These are phyloP conservation scores for Ivindomyrus marchei DNA, from an alignment of 2,113 vertebrate genomes.

Conservation along the genomic window DNA sequence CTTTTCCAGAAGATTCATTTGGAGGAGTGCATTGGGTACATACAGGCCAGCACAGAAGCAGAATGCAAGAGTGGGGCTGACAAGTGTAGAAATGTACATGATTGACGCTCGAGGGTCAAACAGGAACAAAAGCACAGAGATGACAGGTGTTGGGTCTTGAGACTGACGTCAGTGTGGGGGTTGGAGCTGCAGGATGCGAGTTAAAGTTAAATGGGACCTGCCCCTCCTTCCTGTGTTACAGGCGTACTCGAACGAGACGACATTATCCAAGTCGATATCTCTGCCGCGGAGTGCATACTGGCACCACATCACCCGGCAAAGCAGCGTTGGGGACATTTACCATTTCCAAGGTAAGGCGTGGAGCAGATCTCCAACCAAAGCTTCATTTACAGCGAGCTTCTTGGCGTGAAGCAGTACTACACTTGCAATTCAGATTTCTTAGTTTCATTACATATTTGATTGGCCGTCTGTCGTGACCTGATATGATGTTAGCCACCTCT, in stretches of 20 bases:
- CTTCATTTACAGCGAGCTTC: not conserved
- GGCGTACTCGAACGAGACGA: constrained; percentile 84
- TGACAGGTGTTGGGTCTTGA: not conserved
- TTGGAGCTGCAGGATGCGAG: not conserved
- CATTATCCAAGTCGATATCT: constrained; percentile 88
- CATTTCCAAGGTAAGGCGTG: constrained; percentile 84
- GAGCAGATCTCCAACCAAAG: not conserved
- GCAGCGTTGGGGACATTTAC: constrained; percentile 94
- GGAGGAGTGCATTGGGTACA: not conserved
- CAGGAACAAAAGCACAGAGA: not conserved
- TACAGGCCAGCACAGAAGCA: not conserved
- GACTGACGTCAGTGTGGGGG: not conserved
- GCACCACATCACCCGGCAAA: constrained; percentile 97
- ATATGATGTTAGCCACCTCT: not conserved
- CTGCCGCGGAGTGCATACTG: constrained; percentile 94
- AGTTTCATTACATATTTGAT: not conserved
- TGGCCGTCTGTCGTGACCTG: not conserved
- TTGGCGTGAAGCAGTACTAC: not conserved
- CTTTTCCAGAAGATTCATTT: not conserved
- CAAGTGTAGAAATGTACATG: not conserved
- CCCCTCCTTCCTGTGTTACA: constrained; percentile 58
- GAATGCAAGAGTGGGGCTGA: not conserved
- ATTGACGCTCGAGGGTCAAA: not conserved
- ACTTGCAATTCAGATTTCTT: not conserved
- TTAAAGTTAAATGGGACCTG: constrained; percentile 15